phyloP scores from a whole-genome alignment of 2,797 vertebrate species.

The Myotis planiceps region DNA sequence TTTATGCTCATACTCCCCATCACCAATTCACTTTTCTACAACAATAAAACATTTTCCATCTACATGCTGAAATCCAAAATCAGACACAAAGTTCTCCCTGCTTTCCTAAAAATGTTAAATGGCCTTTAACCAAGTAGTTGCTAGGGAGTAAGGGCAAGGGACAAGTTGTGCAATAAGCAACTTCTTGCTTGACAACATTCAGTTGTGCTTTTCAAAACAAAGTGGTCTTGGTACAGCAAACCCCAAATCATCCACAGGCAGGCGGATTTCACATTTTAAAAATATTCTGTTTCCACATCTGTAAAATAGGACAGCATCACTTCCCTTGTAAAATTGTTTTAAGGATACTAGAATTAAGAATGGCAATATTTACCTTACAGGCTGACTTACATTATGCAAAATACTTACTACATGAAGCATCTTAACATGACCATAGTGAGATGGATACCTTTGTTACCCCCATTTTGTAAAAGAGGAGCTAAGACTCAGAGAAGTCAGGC shows the following conservation, averaged over 20 bases:
- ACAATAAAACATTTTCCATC: neutral
- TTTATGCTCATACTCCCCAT: neutral
- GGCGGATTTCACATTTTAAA: conserved; percentile 11
- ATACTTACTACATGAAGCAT: neutral
- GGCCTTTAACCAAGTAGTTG: neutral
- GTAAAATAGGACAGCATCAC: neutral
- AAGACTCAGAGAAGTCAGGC: neutral
- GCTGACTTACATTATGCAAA: neutral
- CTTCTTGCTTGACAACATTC: neutral
- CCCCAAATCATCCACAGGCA: neutral
- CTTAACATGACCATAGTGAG: neutral
- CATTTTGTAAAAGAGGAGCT: neutral
- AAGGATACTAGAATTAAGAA: conserved; percentile 23
- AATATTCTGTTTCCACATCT: neutral
- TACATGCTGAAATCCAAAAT: neutral
- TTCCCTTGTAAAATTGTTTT: conserved; percentile 3
- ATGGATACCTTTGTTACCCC: neutral
- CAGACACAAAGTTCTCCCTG: neutral
- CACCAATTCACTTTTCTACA: conserved; percentile 46
- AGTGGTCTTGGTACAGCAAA: neutral
- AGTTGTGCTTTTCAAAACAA: conserved; percentile 38
- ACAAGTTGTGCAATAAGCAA: neutral
- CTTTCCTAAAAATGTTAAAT: neutral
- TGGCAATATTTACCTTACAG: neutral
- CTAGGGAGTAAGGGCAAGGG: neutral